Percentiles rank a stretch among this genome's conserved stretches.
Evolutionary conservation across 1,140 invertebrate genomes (phyloP).

Genomic region (Zophobas atratus): DNA sequence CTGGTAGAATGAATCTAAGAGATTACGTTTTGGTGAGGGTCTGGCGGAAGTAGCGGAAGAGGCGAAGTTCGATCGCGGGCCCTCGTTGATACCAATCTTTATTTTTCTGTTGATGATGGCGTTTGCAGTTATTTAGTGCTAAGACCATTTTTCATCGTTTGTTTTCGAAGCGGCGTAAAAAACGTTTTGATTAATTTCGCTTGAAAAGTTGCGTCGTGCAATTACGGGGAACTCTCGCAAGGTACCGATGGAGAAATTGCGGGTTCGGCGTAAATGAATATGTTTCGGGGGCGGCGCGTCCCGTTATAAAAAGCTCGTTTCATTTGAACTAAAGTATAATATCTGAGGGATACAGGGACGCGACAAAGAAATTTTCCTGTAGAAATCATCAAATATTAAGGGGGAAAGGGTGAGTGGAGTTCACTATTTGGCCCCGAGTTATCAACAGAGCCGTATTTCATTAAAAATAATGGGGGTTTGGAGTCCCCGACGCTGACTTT

Average conservation of each 20-base stretch:
- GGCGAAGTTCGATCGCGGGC: conserved; percentile 4
- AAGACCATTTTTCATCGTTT: conserved; percentile 32
- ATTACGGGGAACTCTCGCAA: conserved; percentile 13
- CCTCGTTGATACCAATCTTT: conserved; percentile 31
- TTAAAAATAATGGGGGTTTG: conserved; percentile 24
- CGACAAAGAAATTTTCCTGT: conserved; percentile 42
- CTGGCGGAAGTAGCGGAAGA: conserved; percentile 1
- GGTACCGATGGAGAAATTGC: conserved; percentile 36
- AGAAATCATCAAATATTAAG: conserved; percentile 48
- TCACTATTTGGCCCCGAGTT: conserved; percentile 19
- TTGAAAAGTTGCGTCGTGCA: conserved; percentile 23
- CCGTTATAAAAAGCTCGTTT: conserved; percentile 50
- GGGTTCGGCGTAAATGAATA: conserved; percentile 48
- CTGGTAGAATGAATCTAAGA: conserved; percentile 13
- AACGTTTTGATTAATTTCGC: conserved; percentile 32
- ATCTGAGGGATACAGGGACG: conserved; percentile 28
- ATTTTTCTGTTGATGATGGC: conserved; percentile 35
- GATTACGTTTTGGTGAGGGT: conserved; percentile 6
- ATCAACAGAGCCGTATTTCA: conserved; percentile 18
- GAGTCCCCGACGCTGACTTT: conserved; percentile 11
- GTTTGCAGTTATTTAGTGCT: conserved; percentile 38
- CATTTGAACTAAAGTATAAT: conserved; percentile 52
- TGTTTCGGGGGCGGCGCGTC: conserved; percentile 32
- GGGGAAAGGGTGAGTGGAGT: conserved; percentile 18
- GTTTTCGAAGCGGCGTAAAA: conserved; percentile 6